phyloP scores from a whole-genome alignment of 2,113 vertebrate genomes.

The Heliornis fulica region DNA sequence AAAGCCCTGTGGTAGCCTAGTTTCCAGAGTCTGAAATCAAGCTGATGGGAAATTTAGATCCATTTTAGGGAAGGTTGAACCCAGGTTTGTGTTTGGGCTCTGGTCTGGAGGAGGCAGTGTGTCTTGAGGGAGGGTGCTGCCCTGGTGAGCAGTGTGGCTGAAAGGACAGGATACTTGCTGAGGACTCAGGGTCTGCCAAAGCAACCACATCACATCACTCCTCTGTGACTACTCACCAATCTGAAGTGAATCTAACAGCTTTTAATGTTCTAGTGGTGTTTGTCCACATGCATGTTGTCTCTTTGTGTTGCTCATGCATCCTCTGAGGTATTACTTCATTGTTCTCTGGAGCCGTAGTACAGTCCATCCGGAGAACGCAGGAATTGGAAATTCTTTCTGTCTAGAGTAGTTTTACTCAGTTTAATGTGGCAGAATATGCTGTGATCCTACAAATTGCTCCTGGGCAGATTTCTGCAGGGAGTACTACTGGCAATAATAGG shows the following conservation, averaged over 20 bases:
- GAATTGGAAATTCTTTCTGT: background rate
- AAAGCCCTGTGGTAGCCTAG: background rate
- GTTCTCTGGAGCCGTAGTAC: background rate
- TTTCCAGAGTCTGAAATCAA: background rate
- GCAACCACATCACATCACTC: background rate
- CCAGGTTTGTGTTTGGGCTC: background rate
- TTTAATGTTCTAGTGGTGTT: background rate
- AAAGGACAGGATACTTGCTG: accelerated
- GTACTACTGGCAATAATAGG: background rate
- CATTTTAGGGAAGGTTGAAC: background rate
- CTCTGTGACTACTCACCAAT: background rate
- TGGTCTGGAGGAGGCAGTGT: background rate
- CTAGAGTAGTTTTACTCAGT: background rate
- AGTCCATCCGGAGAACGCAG: accelerated
- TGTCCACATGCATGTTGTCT: accelerated
- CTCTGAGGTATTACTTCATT: background rate
- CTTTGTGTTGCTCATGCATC: background rate
- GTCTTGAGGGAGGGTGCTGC: background rate
- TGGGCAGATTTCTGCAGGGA: background rate
- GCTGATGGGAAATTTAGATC: background rate
- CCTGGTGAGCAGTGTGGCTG: background rate
- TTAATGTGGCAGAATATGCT: background rate
- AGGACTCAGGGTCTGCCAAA: background rate
- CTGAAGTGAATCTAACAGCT: background rate
- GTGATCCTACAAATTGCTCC: background rate